Evolutionary conservation across 2,113 vertebrate species (phyloP), one percentile per base, ranked within the genome.

Genomic region (Girardinichthys multiradiatus): DNA sequence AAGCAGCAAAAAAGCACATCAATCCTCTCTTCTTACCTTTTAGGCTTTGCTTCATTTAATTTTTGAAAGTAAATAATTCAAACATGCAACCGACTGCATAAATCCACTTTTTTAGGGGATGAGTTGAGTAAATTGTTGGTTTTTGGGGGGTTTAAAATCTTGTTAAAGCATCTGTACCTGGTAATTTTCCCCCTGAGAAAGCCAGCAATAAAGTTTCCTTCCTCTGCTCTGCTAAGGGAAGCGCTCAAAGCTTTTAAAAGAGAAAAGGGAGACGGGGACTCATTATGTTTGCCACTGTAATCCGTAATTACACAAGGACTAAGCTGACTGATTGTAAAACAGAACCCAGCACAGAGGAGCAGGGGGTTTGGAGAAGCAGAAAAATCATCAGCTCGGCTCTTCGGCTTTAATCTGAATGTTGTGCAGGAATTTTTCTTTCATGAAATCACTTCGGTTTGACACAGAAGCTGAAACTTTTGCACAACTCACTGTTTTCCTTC

Each of bases 401-500:
- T 57, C 37, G 9, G 37, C 42, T 42, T 48, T 17, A 30, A 30
- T 19, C 27, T 24, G 19, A 66, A 51, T 13, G 8, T 28, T 69
- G 54, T 58, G 35, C 26, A 42, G 51, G 72, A 69, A 73, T 79
- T 69, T 60, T 76, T 19, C 73, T 78, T 83, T 68, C 21, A 33
- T 69, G 81, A 81, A 70, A 26, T 73, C 37, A 80, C 70, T 73
- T 74, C 2, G 68, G 63, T 71, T 61, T 76, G 63, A 57, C 26
- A 59, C 66, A 51, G 57, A 77, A 70, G 63, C 19, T 48, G 70
- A 64, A 39, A 82, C 64, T 45, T 94, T 95, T 95, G 94, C 95
- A 96, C 95, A 96, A 91, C 91, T 94, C 93, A 94, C 92, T 90
- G 92, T 93, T 92, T 93, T 93, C 91, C 89, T 91, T 95, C 92